Evolutionary conservation across 2,113 vertebrate genomes (phyloP).

Genomic region (Ariopsis seemanni): DNA sequence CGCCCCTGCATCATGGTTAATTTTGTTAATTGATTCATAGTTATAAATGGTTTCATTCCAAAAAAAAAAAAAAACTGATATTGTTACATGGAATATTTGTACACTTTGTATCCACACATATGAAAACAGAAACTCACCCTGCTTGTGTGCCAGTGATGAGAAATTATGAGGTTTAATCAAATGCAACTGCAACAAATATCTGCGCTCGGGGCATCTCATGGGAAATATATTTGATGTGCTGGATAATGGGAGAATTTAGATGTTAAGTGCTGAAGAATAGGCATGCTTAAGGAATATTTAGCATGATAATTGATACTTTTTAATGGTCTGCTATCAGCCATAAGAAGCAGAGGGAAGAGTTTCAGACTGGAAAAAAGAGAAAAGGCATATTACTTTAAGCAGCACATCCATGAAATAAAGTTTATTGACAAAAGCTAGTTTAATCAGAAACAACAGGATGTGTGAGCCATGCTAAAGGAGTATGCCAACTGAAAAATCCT

Average conservation of each 20-base stretch:
- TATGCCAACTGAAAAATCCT: not conserved
- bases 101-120: not conserved
- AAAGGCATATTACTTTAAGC: not conserved
- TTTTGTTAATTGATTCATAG: not conserved
- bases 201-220: conserved; percentile 3
- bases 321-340: conserved; percentile 21
- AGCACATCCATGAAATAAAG: not conserved
- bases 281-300: conserved; percentile 44
- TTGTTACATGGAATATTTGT: conserved; percentile 1
- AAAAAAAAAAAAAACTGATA: not conserved
- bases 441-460: conserved; percentile 8
- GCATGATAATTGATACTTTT: conserved; percentile 35
- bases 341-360: not conserved
- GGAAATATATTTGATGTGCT: conserved; percentile 45
- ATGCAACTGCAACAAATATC: conserved; percentile 42
- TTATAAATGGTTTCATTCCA: not conserved
- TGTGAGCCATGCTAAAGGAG: not conserved
- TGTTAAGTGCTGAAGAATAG: conserved; percentile 7
- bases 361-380: not conserved
- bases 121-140: conserved; percentile 4
- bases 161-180: conserved; percentile 31
- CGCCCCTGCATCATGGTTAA: not conserved
- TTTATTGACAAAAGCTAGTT: not conserved
- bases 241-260: conserved; percentile 30
- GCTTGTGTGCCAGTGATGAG: not conserved